These are phyloP conservation scores for Chiloscyllium plagiosum DNA, from an alignment of 2,113 vertebrate genomes.

Conservation along the genomic window DNA sequence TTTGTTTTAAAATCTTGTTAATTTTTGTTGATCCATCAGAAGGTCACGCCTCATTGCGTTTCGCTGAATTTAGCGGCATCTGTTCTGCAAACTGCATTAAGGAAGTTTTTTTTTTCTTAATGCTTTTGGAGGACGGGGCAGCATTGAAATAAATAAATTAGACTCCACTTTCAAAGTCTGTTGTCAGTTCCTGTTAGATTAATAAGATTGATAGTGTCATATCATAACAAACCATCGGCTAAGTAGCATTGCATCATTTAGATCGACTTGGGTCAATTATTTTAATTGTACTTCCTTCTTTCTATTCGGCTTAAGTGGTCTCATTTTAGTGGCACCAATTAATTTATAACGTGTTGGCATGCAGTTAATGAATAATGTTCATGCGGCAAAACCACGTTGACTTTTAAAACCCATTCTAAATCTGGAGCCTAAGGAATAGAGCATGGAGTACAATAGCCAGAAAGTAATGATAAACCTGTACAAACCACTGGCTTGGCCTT, in stretches of 20 bases:
- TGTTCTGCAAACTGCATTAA: background rate
- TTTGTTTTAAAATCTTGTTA: conserved; percentile 19
- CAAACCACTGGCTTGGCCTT: too few relatives aligned
- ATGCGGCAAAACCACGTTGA: background rate
- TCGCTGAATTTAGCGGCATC: background rate
- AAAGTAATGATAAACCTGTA: too few relatives aligned
- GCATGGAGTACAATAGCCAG: too few relatives aligned
- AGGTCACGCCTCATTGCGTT: too few relatives aligned
- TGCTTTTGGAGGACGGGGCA: background rate
- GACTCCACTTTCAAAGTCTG: background rate
- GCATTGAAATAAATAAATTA: background rate
- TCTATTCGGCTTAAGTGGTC: conserved; percentile 48
- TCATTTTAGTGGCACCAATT: conserved; percentile 45
- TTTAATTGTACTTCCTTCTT: conserved; percentile 54
- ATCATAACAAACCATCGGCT: background rate
- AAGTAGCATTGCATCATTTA: conserved; percentile 43
- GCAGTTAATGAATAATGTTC: conserved; percentile 42
- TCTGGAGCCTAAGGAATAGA: background rate
- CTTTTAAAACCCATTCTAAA: background rate
- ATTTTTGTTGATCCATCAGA: too few relatives aligned
- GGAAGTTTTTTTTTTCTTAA: background rate
- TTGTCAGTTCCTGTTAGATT: background rate
- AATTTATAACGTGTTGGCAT: conserved; percentile 47
- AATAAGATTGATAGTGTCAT: background rate
- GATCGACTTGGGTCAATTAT: conserved; percentile 50